phyloP scores from a whole-genome alignment of 2,888 invertebrate genomes.

The Cantharis lateralis region DNA sequence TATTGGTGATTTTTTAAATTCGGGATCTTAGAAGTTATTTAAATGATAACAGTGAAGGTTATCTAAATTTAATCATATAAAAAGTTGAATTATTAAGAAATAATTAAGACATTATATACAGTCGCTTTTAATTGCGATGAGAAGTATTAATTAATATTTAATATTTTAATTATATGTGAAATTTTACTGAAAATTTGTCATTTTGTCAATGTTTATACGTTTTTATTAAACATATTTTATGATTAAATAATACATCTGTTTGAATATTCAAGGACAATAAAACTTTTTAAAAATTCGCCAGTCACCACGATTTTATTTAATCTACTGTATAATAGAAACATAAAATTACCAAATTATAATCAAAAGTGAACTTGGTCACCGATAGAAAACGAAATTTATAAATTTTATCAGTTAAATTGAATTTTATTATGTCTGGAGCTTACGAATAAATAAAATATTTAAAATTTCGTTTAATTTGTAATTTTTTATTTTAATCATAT shows the following conservation, averaged over 20 bases:
- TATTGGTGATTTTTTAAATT: background rate
- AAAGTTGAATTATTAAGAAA: background rate
- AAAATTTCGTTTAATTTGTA: background rate
- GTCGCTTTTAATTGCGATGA: background rate
- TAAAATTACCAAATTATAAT: background rate
- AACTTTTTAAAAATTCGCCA: conserved; percentile 21
- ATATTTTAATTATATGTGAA: background rate
- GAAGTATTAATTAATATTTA: background rate
- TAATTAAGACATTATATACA: background rate
- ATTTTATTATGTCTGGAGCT: background rate
- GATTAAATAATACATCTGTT: conserved; percentile 24
- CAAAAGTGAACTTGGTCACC: conserved; percentile 4
- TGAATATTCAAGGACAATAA: conserved; percentile 23
- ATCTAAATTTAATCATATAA: background rate
- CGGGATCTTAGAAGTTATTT: background rate
- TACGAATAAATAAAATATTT: background rate
- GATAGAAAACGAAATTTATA: conserved; percentile 7
- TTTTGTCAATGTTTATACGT: conserved; percentile 13
- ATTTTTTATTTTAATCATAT: background rate
- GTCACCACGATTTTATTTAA: conserved; percentile 23
- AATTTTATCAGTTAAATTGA: background rate
- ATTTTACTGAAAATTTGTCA: background rate
- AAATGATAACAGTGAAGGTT: background rate
- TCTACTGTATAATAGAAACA: conserved; percentile 16
- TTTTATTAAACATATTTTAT: conserved; percentile 13